phyloP scores from a whole-genome alignment of 2,797 vertebrate genomes.

The Botia kubotai region DNA sequence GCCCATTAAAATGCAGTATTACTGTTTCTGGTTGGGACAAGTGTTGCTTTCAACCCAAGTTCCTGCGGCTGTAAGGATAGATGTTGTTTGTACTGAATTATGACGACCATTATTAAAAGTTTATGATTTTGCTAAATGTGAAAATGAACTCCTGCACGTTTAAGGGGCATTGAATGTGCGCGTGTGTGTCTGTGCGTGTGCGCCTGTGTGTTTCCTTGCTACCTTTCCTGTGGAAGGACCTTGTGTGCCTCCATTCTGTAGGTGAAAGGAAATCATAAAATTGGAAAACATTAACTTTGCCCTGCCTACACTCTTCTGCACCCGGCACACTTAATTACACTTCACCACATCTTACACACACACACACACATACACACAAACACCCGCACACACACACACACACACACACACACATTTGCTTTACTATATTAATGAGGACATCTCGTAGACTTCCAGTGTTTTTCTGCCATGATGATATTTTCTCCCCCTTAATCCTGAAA shows the following conservation, averaged over 20 bases:
- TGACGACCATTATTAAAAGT: slow-evolving; percentile 19
- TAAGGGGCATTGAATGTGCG: slow-evolving; percentile 29
- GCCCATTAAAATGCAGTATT: slow-evolving; percentile 50
- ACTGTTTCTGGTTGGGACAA: slow-evolving; percentile 25
- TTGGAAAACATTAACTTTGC: slow-evolving; percentile 68
- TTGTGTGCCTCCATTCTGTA: slow-evolving; percentile 71
- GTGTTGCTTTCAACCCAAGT: slow-evolving; percentile 1
- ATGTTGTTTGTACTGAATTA: slow-evolving; percentile 34
- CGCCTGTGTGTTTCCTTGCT: slow-evolving; percentile 22
- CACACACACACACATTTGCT: slow-evolving; percentile 36
- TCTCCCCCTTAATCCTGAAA: no score
- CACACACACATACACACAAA: no score
- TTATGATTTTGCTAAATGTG: slow-evolving; percentile 48
- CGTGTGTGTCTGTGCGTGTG: slow-evolving; percentile 37
- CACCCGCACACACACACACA: neutral
- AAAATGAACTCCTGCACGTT: slow-evolving; percentile 41
- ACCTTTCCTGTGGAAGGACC: no score
- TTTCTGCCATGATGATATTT: no score
- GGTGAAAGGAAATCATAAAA: slow-evolving; percentile 78
- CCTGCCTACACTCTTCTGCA: slow-evolving; percentile 62
- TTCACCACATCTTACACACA: no score
- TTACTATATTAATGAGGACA: neutral
- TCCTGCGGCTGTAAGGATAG: neutral
- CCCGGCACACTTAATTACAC: slow-evolving; percentile 66
- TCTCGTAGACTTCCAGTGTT: neutral